Percentiles rank a stretch among this genome's conserved stretches.
These are phyloP conservation scores for Phyllostomus hastatus DNA, from an alignment of 2,113 vertebrate species.

Conservation along the genomic window DNA sequence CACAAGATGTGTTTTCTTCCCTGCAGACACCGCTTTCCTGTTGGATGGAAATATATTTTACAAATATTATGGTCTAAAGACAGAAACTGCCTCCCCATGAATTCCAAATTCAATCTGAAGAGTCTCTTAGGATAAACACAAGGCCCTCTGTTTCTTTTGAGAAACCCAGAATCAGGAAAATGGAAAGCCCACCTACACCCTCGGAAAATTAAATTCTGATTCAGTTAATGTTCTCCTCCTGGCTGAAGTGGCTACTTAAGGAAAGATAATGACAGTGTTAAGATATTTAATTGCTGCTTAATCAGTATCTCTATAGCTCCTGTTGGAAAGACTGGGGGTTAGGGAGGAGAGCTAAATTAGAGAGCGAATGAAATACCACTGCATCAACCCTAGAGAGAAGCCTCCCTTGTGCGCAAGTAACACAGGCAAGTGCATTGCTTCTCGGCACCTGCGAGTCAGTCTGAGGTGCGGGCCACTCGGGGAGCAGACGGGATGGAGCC, in stretches of 20 bases:
- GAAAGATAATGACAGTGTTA: slow-evolving; percentile 63
- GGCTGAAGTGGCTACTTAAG: slow-evolving; percentile 71
- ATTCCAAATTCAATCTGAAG: slow-evolving; percentile 42
- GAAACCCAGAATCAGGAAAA: slow-evolving; percentile 45
- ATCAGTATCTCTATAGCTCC: slow-evolving; percentile 63
- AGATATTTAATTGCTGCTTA: slow-evolving; percentile 67
- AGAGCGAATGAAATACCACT: slow-evolving; percentile 30
- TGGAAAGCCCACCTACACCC: slow-evolving; percentile 42
- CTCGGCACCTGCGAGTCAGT: background rate
- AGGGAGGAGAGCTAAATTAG: background rate
- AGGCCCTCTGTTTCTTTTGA: slow-evolving; percentile 31
- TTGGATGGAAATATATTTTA: background rate
- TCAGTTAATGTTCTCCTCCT: slow-evolving; percentile 62
- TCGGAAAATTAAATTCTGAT: slow-evolving; percentile 67
- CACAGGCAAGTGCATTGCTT: background rate
- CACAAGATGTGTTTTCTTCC: background rate
- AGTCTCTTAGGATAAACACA: slow-evolving; percentile 45
- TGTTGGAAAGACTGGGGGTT: slow-evolving; percentile 43
- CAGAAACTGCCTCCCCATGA: background rate
- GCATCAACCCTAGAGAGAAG: background rate
- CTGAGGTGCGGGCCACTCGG: background rate
- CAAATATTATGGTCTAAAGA: slow-evolving; percentile 41
- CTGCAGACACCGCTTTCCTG: background rate
- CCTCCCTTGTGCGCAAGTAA: background rate
- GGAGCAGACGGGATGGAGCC: background rate